Base-by-base conservation (phyloP, 2,113 vertebrate genomes). In the Phalacrocorax brasilianus region DNA sequence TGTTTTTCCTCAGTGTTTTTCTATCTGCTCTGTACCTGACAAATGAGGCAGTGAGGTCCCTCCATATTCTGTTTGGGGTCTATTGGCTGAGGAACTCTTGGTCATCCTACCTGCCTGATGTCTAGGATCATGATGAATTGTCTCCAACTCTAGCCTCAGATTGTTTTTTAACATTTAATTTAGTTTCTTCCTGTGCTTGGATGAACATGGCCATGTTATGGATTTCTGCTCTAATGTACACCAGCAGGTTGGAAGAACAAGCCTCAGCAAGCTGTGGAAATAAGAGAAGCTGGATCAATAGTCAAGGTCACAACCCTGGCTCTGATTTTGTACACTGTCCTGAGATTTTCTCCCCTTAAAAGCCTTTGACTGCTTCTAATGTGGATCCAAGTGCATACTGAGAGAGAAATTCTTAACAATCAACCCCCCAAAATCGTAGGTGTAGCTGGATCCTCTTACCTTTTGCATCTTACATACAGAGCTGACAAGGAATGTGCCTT, bases 91-190 rank as follows among this genome's bases (percentile, higher is more conserved):
- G 98, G 98, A 97, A 97, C 97, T 98, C 97, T 97, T 97, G 98
- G 98, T 98, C 97, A 97, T 98, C 98, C 98, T 97, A 99, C 98
- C 98, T 98, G 97, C 98, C 98, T 98, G 98, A 99, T 98, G 84
- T 98, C 98, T 97, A 97, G 96, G 98, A 99, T 99, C 98, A 99
- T 99, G 99, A 99, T 99, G 99, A 99, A 99, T 99, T 98, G 98
- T 99, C 98, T 98, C 98, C 98, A 99, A 98, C 98, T 98, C 98
- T 97, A 98, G 98, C 97, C 98, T 98, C 98, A 99, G 99, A 99
- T 99, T 99, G 99, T 99, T 99, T 99, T 99, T 99, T 99, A 99
- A 99, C 99, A 99, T 99, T 99, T 99, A 99, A 99, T 99, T 99
- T 99, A 99, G 99, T 99, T 99, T 99, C 99, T 99, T 99, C 99